These are phyloP conservation scores for Ascidia mentula DNA, from an alignment of 23 tunicate species.

Conservation along the genomic window DNA sequence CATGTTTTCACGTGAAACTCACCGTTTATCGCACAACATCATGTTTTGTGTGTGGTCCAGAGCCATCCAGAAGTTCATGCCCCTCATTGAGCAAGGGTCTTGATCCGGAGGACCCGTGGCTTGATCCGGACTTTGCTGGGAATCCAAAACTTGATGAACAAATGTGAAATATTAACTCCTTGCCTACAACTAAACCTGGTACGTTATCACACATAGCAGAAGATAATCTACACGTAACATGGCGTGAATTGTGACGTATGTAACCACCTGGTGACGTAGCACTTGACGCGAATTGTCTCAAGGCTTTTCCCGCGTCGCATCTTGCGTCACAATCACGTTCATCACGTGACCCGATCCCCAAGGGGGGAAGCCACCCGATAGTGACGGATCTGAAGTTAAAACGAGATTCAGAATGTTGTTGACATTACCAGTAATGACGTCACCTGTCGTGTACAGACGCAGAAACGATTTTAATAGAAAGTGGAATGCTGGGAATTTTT, in stretches of 20 bases:
- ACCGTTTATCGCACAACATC: neutral
- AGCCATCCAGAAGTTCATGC: constrained; percentile 42
- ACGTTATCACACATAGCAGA: no score
- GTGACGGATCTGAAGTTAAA: neutral
- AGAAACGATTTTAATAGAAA: constrained; percentile 19
- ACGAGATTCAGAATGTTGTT: neutral
- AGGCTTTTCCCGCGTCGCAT: constrained; percentile 8
- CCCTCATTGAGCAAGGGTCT: constrained; percentile 19
- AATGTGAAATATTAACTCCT: no score
- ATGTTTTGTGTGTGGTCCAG: neutral
- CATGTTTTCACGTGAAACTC: neutral
- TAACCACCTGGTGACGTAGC: constrained; percentile 16
- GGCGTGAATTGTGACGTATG: neutral
- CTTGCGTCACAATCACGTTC: constrained; percentile 20
- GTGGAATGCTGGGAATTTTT: neutral
- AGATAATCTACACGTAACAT: no score
- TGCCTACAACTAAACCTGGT: no score
- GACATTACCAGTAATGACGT: neutral
- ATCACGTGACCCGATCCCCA: neutral
- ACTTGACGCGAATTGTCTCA: constrained; percentile 12
- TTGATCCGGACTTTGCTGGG: constrained; percentile 8
- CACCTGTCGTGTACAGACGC: constrained; percentile 7
- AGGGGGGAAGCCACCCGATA: constrained; percentile 32
- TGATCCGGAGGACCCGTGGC: constrained; percentile 42
- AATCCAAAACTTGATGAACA: neutral